phyloP scores from a whole-genome alignment of 2,797 vertebrate species.

The Sylvilagus floridanus region DNA sequence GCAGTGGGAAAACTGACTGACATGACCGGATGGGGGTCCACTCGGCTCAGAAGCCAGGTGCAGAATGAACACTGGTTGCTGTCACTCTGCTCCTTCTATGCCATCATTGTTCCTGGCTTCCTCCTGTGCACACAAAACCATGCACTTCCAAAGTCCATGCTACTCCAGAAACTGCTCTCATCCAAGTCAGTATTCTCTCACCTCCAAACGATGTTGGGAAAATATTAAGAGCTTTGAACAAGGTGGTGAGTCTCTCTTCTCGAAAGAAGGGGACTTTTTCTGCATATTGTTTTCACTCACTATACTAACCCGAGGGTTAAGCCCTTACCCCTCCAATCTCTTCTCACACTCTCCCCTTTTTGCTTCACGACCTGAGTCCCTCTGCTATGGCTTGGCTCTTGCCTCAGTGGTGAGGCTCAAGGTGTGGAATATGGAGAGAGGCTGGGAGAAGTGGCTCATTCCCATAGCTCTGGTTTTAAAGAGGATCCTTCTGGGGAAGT shows the following conservation, averaged over 20 bases:
- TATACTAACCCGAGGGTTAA: neutral
- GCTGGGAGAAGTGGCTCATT: neutral
- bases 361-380: neutral
- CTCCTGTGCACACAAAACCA: neutral
- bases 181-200: neutral
- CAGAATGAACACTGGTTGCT: neutral
- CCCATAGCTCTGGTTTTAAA: slow-evolving; percentile 16
- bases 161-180: slow-evolving; percentile 33
- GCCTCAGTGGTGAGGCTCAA: neutral
- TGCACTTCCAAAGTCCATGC: neutral
- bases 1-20: neutral
- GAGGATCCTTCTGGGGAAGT: neutral
- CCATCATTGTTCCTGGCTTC: neutral
- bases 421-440: neutral
- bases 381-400: neutral
- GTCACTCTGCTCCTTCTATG: neutral
- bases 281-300: neutral
- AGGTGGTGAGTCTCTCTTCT: neutral
- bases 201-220: neutral
- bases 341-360: too few relatives aligned
- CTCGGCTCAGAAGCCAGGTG: slow-evolving; percentile 6
- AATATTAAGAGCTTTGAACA: slow-evolving; percentile 39
- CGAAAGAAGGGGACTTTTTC: neutral
- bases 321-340: too few relatives aligned
- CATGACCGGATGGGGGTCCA: neutral